Conservation (phyloP, 2,113 vertebrate genomes). For the Phylloscopus whistleri region DNA sequence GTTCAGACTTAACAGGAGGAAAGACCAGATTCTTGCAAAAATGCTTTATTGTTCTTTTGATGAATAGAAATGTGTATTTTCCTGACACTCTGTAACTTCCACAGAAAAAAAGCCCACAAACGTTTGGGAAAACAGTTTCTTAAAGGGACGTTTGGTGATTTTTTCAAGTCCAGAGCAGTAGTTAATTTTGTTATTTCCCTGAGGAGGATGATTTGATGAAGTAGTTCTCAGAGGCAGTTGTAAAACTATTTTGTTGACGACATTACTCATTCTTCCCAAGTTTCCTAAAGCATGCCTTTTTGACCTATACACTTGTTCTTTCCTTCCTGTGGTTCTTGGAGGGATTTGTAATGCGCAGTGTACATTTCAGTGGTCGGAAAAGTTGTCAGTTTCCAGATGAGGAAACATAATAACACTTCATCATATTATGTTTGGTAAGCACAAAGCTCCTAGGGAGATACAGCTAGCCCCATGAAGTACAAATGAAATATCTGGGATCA, state of each 20-base stretch:
- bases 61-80: slow-evolving; percentile 22
- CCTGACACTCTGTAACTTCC: neutral
- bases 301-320: slow-evolving; percentile 43
- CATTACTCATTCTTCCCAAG: slow-evolving; percentile 45
- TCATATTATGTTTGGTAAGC: neutral
- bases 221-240: slow-evolving; percentile 39
- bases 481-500: neutral
- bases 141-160: neutral
- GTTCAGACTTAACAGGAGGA: neutral
- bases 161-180: slow-evolving; percentile 33
- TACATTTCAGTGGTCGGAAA: neutral
- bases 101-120: neutral
- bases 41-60: neutral
- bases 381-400: slow-evolving; percentile 34
- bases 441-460: neutral
- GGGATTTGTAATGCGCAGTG: neutral
- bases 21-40: neutral
- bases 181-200: slow-evolving; percentile 54
- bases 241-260: slow-evolving; percentile 58
- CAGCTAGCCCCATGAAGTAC: neutral
- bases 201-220: slow-evolving; percentile 27
- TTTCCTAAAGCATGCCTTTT: slow-evolving; percentile 35
- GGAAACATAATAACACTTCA: slow-evolving; percentile 1
- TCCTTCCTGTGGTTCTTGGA: neutral
- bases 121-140: neutral